Percentiles rank a stretch among this genome's conserved stretches.
phyloP scores from a whole-genome alignment of 2,888 invertebrate species.

The Melanostoma mellinum region DNA sequence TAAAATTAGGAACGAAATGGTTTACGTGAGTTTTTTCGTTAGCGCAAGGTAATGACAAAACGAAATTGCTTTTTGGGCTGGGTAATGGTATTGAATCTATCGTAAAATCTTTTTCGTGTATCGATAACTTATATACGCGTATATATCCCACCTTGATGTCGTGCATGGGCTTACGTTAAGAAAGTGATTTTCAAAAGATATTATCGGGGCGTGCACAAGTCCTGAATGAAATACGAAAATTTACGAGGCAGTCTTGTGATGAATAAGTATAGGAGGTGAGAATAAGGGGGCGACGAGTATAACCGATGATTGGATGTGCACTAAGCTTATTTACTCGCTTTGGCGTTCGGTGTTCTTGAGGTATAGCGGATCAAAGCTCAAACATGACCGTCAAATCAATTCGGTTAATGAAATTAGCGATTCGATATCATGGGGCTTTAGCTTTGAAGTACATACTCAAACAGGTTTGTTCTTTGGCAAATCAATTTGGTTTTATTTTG shows the following conservation, averaged over 20 bases:
- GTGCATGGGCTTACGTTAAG: slow-evolving; percentile 27
- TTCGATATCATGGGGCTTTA: not conserved
- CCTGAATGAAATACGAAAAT: slow-evolving; percentile 23
- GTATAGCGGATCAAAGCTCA: slow-evolving; percentile 1
- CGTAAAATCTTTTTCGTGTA: slow-evolving; percentile 20
- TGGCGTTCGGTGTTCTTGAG: slow-evolving; percentile 3
- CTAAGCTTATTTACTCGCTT: slow-evolving; percentile 2
- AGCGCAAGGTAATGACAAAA: not conserved
- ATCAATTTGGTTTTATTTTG: too few relatives aligned
- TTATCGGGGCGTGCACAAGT: slow-evolving; percentile 12
- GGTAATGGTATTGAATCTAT: slow-evolving; percentile 34
- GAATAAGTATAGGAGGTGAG: not conserved
- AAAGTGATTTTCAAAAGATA: slow-evolving; percentile 25
- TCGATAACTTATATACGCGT: slow-evolving; percentile 3
- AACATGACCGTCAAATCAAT: slow-evolving; percentile 28
- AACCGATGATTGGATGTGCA: not conserved
- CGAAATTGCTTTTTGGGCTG: slow-evolving; percentile 21
- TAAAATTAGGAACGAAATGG: slow-evolving; percentile 6
- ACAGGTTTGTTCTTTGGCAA: too few relatives aligned
- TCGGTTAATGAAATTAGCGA: not conserved
- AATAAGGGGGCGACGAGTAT: not conserved
- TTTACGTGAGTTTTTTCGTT: not conserved
- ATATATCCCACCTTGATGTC: slow-evolving; percentile 8
- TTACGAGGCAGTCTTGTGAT: slow-evolving; percentile 19
- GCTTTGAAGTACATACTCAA: too few relatives aligned